Conservation (phyloP, 2,888 invertebrate species). For the Chrysolina oricalcia region DNA sequence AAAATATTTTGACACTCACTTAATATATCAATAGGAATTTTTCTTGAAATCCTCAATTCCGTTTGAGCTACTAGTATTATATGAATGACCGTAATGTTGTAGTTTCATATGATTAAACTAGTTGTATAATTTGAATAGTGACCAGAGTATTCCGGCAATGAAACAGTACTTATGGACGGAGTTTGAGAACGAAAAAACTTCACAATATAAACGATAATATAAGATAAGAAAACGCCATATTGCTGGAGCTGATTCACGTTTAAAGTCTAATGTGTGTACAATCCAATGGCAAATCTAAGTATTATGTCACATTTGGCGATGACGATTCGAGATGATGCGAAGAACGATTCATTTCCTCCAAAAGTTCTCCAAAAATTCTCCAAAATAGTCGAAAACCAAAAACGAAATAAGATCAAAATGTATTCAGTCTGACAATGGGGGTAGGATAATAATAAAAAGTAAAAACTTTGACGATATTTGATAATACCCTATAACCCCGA, state of each 20-base stretch:
- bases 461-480: background rate
- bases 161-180: no score
- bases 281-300: background rate
- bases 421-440: slow-evolving; percentile 7
- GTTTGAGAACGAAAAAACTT: no score
- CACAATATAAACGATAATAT: no score
- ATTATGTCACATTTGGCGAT: background rate
- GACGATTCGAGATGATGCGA: background rate
- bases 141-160: no score
- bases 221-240: background rate
- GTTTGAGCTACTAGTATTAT: no score
- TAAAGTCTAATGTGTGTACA: background rate
- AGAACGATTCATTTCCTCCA: background rate
- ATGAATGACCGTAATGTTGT: no score
- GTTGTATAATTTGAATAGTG: no score
- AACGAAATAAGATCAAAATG: background rate
- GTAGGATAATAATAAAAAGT: background rate
- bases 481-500: background rate
- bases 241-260: slow-evolving; percentile 15
- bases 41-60: no score
- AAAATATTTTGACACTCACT: no score
- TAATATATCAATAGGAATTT: no score
- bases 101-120: no score
- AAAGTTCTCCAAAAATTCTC: background rate
- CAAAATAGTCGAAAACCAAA: background rate